Base-by-base conservation (phyloP, 2,797 vertebrate genomes). In the Helicolenus hilgendorfi region DNA sequence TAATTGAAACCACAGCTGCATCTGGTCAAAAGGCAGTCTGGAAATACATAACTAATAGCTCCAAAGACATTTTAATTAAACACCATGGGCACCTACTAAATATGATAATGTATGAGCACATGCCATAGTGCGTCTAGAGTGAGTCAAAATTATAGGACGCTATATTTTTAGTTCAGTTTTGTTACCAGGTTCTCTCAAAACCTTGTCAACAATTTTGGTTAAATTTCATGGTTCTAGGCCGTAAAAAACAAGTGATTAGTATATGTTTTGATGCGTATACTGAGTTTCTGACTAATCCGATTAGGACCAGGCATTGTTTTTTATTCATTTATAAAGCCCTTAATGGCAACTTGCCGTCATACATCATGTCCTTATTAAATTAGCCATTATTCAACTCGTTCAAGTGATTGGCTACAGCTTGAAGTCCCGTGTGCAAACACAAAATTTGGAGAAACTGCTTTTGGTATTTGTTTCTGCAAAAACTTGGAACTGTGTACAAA, bases 1-100 rank as follows among this genome's bases (percentile, higher is more conserved):
- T 84, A 92, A 67, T 27, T 41, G 3, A 84, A 93, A 82, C 84
- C 81, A 76, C 84, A 85, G 45, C 72, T 80, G 33, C 31, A 83
- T 77, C 67, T 64, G 62, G 63, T 33, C 0, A 6, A 87, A 84
- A 65, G 15, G 27, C 20, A 8, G 31, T 24, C 13, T 62, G 24
- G n/a, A 64, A 83, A 85, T 56, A 24, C 14, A 76, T 83, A 77
- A 91, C 85, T 72, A 79, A 84, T 83, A 75, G 79, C 9, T 24
- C 55, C 15, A 53, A 27, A 77, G 41, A 68, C 68, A 74, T 73
- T 80, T 70, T 22, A 77, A 87, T 77, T 80, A 77, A 81, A 36
- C 38, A 71, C 80, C 11, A 77, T 38, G 41, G 58, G 33, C 68
- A 85, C 33, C n/a, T 75, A 71, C 5, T 29, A 55, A 49, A 59